These are phyloP conservation scores for Macrophya alboannulata DNA, from an alignment of 2,888 invertebrate genomes.

Conservation along the genomic window DNA sequence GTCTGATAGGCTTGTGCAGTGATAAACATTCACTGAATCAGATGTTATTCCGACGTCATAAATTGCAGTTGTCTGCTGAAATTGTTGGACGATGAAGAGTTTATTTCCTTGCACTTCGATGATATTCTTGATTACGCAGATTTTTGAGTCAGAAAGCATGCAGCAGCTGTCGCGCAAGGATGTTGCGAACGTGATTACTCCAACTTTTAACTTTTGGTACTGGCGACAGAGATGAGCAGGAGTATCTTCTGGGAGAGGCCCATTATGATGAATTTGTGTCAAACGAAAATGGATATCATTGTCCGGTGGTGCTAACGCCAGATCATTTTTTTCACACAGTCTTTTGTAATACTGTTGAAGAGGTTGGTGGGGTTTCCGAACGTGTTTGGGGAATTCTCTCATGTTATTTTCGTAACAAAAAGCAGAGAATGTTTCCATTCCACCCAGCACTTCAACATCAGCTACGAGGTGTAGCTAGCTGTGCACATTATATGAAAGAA, in stretches of 20 bases:
- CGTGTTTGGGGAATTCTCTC: constrained; percentile 21
- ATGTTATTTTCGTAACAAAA: constrained; percentile 52
- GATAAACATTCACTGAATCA: neutral
- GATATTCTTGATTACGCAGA: neutral
- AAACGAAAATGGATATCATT: constrained; percentile 22
- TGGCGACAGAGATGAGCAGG: constrained; percentile 7
- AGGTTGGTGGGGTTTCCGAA: constrained; percentile 40
- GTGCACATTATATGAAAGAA: constrained; percentile 52
- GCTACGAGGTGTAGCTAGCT: constrained; percentile 42
- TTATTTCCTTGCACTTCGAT: neutral
- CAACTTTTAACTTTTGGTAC: constrained; percentile 9
- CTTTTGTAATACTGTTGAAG: constrained; percentile 50
- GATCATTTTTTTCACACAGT: constrained; percentile 50
- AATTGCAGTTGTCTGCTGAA: neutral
- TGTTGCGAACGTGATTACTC: constrained; percentile 30
- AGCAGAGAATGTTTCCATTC: constrained; percentile 42
- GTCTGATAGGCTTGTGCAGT: constrained; percentile 14
- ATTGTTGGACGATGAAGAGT: neutral
- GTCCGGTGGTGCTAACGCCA: neutral
- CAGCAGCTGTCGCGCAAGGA: constrained; percentile 36
- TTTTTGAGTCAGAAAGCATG: neutral
- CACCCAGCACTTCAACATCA: constrained; percentile 46
- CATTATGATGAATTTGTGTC: constrained; percentile 28
- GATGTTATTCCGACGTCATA: neutral
- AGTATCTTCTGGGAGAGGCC: neutral